Percentiles rank a stretch among this genome's conserved stretches.
phyloP scores from a whole-genome alignment of 2,113 vertebrate species.

The Lophotis ruficrista region DNA sequence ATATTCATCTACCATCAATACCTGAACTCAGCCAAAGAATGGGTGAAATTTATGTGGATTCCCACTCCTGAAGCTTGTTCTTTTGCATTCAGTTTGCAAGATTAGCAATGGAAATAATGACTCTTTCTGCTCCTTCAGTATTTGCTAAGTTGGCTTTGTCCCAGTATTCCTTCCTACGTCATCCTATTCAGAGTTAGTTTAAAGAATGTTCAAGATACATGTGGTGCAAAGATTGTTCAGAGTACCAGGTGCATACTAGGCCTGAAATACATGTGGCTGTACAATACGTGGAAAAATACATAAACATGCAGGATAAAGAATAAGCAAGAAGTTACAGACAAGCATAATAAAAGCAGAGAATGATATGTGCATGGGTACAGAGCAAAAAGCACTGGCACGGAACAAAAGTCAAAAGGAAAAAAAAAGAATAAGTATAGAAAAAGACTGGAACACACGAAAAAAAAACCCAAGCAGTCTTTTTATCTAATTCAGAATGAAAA shows the following conservation, averaged over 20 bases:
- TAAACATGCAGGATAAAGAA: not conserved
- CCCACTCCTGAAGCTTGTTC: not conserved
- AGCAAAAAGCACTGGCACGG: not conserved
- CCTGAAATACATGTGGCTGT: not conserved
- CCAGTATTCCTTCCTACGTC: not conserved
- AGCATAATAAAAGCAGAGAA: not conserved
- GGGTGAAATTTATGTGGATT: not conserved
- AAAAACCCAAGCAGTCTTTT: not conserved
- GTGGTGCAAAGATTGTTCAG: not conserved
- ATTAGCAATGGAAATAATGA: not conserved
- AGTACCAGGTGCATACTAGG: not conserved
- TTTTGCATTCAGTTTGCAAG: not conserved
- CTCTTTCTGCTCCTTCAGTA: not conserved
- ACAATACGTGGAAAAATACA: not conserved
- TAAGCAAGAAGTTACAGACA: not conserved
- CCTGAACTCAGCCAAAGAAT: not conserved
- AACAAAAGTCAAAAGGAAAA: not conserved
- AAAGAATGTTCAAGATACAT: not conserved
- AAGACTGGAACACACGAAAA: not conserved
- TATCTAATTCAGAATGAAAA: not conserved
- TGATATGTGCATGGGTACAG: not conserved
- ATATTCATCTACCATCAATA: not conserved
- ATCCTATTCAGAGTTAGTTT: not conserved
- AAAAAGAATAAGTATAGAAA: not conserved
- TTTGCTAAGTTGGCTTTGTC: constrained; percentile 4